phyloP scores from a whole-genome alignment of 1,140 invertebrate genomes.

The Drosophila tristis region DNA sequence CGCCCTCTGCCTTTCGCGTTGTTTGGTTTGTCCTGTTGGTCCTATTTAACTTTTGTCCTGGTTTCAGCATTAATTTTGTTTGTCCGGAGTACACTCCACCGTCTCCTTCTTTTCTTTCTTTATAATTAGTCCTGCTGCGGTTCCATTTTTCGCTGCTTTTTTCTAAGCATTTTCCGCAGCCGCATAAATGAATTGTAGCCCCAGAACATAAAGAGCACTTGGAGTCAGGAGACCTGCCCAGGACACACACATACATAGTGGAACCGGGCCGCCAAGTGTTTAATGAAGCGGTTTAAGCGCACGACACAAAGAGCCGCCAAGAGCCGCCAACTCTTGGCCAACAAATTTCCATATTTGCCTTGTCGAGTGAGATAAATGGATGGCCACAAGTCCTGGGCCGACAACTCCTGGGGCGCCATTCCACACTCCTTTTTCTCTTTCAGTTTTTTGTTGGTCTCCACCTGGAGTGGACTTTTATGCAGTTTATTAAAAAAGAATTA shows the following conservation, averaged over 20 bases:
- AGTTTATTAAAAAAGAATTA: slow-evolving; percentile 39
- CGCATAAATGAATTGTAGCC: slow-evolving; percentile 72
- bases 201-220: slow-evolving; percentile 63
- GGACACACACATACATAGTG: slow-evolving; percentile 34
- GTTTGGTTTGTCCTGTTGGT: slow-evolving; percentile 23
- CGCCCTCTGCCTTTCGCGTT: too few species aligned
- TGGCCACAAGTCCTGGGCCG: slow-evolving; percentile 13
- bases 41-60: slow-evolving; percentile 38
- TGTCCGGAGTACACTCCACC: neutral
- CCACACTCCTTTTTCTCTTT: slow-evolving; percentile 5
- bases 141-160: slow-evolving; percentile 10
- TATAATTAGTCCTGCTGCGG: slow-evolving; percentile 43
- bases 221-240: slow-evolving; percentile 10
- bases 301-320: slow-evolving; percentile 11
- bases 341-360: slow-evolving; percentile 66
- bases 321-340: slow-evolving; percentile 25
- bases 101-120: neutral
- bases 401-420: slow-evolving; percentile 45
- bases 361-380: slow-evolving; percentile 73
- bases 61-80: slow-evolving; percentile 2
- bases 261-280: slow-evolving; percentile 48
- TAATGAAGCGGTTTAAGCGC: slow-evolving; percentile 70
- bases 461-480: slow-evolving; percentile 48
- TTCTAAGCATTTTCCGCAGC: slow-evolving; percentile 58
- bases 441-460: slow-evolving; percentile 15